Base-by-base conservation (phyloP, 2,797 vertebrate genomes). In the Argyrosomus regius region DNA sequence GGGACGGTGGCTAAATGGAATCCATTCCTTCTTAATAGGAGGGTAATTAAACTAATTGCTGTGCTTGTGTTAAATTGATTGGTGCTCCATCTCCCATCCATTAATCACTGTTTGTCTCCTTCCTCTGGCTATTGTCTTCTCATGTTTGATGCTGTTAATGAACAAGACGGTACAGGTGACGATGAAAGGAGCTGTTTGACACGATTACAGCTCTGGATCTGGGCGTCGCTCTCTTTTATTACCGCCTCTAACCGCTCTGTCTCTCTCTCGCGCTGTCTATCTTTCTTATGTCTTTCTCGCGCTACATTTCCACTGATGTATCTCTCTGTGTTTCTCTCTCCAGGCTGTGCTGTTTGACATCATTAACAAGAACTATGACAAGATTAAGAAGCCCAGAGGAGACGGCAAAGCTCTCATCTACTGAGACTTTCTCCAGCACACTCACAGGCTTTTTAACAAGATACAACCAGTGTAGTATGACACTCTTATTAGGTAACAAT, bases 351-450 rank as follows among this genome's bases (percentile, higher is more conserved):
- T 97, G 81, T 96, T 96, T 70, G 97, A 98, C 92, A 94, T 96
- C 85, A 95, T 97, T 87, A 95, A 78, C 92, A 98, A 98, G 95
- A 98, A 98, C 91, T 97, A 95, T 0, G 95, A 96, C 94, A 98
- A 98, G 93, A 97, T 98, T 72, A 98, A 97, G 93, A 98, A 96
- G 91, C 97, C 97, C 54, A 96, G 95, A 85, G 97, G 97, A 89
- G 96, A 97, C 57, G 95, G 95, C 76, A 98, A 97, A 83, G 96
- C 96, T 35, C 96, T 97, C 83, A 97, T 98, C 93, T 98, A 98
- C 91, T 98, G 91, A 97, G 82, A 57, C 56, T 4, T 22, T n/a
- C 26, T 28, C 28, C 49, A 3, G 48, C 64, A 22, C 77, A 14
- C 46, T 50, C 58, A 1, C 73, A 58, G 45, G 68, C 53, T 77